A percentile compares a stretch with the other conserved stretches of the same genome.
Conservation (phyloP, 2,113 vertebrate genomes). For the Setophaga kirtlandii region DNA sequence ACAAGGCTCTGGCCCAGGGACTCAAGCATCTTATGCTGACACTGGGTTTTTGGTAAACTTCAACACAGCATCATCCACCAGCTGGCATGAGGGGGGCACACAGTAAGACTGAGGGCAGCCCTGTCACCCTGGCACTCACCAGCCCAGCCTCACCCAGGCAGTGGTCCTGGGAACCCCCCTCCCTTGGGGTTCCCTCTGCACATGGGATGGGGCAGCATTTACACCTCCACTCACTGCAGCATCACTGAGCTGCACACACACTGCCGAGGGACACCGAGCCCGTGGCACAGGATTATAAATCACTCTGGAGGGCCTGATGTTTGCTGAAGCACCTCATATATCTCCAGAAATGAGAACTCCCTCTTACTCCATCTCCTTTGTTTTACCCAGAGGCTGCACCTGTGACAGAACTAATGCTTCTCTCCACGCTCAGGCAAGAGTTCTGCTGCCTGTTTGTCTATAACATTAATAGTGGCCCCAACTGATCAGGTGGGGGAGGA, state of each 20-base stretch:
- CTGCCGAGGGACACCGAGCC: neutral
- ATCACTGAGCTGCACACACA: accelerated
- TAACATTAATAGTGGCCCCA: neutral
- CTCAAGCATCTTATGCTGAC: neutral
- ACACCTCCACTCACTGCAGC: neutral
- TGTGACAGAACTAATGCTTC: neutral
- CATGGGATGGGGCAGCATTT: accelerated
- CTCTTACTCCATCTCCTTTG: neutral
- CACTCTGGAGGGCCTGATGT: neutral
- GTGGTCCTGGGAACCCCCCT: neutral
- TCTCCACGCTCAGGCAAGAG: neutral
- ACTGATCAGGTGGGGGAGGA: constrained; percentile 10
- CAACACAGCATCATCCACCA: accelerated
- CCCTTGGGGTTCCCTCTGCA: neutral
- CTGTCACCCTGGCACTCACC: neutral
- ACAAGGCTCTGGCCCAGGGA: neutral
- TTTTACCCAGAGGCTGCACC: constrained; percentile 11
- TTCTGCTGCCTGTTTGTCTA: neutral
- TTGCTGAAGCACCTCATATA: neutral
- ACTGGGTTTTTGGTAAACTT: accelerated
- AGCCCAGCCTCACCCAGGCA: neutral
- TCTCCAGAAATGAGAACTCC: constrained; percentile 13
- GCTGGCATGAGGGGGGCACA: accelerated
- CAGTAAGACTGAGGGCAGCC: neutral
- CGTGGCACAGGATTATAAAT: neutral